Percentiles rank a stretch among this genome's conserved stretches.
Evolutionary conservation across 1,140 invertebrate genomes (phyloP).

Genomic region (Agrilus planipennis): DNA sequence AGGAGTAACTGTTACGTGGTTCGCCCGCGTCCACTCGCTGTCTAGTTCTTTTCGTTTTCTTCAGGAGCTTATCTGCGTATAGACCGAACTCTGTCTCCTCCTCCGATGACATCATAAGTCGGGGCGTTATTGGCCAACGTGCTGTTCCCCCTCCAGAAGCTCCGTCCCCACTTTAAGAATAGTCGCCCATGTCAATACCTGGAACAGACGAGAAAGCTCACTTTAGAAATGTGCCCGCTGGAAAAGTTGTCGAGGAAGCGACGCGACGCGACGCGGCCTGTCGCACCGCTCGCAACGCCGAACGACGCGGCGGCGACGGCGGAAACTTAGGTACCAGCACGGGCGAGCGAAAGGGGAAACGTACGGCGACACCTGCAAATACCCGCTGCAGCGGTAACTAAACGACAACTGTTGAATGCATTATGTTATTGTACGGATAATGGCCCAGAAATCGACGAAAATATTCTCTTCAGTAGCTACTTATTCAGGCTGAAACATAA

Average conservation of each 20-base stretch:
- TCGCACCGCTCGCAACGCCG: not conserved
- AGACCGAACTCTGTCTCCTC: conserved; percentile 78
- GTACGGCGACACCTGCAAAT: no score
- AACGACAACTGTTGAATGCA: no score
- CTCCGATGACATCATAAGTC: conserved; percentile 91
- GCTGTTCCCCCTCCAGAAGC: conserved; percentile 32
- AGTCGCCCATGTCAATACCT: conserved; percentile 37
- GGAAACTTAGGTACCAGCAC: no score
- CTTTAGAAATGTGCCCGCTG: not conserved
- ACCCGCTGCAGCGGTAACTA: no score
- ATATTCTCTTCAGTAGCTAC: no score
- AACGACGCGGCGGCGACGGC: no score
- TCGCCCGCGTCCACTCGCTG: conserved; percentile 89
- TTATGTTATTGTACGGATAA: no score
- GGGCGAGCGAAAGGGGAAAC: no score
- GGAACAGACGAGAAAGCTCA: conserved; percentile 20
- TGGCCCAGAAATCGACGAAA: no score
- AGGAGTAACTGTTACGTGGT: conserved; percentile 83
- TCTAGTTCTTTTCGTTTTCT: conserved; percentile 81
- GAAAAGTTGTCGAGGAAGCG: conserved; percentile 1
- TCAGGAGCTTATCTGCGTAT: conserved; percentile 79
- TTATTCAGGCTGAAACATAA: no score
- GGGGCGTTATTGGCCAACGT: conserved; percentile 51
- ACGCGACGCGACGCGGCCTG: not conserved
- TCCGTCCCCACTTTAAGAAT: conserved; percentile 35